Conservation (phyloP, 92 coral and sea anemone genomes). For the Zoanthus sociatus region DNA sequence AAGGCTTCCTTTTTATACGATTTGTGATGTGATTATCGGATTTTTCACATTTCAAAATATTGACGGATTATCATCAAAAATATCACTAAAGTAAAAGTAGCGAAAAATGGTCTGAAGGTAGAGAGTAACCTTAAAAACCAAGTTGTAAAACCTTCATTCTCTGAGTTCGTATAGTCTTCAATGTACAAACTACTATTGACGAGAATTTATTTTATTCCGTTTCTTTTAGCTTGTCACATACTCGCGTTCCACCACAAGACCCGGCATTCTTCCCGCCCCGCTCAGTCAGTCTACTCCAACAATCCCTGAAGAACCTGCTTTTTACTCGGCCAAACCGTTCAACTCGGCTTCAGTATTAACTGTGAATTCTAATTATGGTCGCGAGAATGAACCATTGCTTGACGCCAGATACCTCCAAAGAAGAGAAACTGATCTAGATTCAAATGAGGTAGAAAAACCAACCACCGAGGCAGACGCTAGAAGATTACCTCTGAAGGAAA, state of each 20-base stretch:
- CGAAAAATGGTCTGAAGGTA: too few species aligned
- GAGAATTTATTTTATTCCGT: too few species aligned
- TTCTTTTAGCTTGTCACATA: constrained; percentile 45
- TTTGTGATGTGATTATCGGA: too few species aligned
- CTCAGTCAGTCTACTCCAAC: constrained; percentile 91
- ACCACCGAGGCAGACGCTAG: constrained; percentile 32
- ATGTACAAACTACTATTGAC: too few species aligned
- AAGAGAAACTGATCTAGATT: constrained; percentile 42
- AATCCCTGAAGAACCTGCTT: constrained; percentile 77
- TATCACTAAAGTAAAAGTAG: too few species aligned
- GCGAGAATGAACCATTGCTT: constrained; percentile 82
- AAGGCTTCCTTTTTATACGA: too few species aligned
- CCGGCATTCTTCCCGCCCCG: constrained; percentile 76
- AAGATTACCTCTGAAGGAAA: constrained; percentile 30
- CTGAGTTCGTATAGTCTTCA: too few species aligned
- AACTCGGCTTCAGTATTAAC: constrained; percentile 33
- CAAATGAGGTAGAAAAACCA: constrained; percentile 15
- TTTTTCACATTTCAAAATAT: too few species aligned
- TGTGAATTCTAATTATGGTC: constrained; percentile 53
- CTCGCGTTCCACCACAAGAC: constrained; percentile 61
- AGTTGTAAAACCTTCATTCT: too few species aligned
- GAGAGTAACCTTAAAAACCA: too few species aligned
- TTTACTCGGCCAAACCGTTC: constrained; percentile 40
- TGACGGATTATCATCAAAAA: too few species aligned
- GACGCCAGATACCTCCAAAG: constrained; percentile 92